Evolutionary conservation across 2,113 vertebrate species (phyloP).

Genomic region (Pomatostomus ruficeps): DNA sequence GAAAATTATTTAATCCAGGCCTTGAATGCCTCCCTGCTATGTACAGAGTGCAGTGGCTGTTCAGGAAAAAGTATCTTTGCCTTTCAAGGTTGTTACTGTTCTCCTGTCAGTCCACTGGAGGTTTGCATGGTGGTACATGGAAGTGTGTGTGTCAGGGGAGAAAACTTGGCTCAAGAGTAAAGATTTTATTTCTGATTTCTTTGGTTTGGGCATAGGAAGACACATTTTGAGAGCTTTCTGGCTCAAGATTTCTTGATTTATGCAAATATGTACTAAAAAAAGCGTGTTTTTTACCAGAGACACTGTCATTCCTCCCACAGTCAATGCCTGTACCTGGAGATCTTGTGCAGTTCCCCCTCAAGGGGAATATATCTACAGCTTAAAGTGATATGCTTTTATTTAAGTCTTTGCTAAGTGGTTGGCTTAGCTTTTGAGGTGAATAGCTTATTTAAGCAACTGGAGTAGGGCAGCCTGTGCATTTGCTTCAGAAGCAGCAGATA

Average conservation of each 20-base stretch:
- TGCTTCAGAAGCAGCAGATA: background rate
- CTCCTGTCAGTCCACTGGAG: background rate
- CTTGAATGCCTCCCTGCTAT: background rate
- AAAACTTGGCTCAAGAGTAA: background rate
- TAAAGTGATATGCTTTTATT: background rate
- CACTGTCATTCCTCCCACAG: background rate
- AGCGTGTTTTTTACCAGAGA: background rate
- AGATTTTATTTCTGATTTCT: background rate
- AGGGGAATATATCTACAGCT: background rate
- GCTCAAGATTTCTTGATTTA: background rate
- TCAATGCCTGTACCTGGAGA: background rate
- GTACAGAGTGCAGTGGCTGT: background rate
- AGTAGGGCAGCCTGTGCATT: background rate
- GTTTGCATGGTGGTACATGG: background rate
- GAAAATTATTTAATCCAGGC: background rate
- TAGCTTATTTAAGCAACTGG: background rate
- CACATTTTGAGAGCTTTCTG: background rate
- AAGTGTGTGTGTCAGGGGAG: background rate
- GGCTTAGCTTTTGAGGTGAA: background rate
- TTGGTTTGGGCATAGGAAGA: background rate
- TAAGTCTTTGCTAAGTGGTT: background rate
- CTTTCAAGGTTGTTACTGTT: background rate
- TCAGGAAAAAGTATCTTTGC: background rate
- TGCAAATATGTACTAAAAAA: background rate
- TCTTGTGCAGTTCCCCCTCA: background rate